phyloP scores from a whole-genome alignment of 1,140 invertebrate genomes.

The Cepaea nemoralis region DNA sequence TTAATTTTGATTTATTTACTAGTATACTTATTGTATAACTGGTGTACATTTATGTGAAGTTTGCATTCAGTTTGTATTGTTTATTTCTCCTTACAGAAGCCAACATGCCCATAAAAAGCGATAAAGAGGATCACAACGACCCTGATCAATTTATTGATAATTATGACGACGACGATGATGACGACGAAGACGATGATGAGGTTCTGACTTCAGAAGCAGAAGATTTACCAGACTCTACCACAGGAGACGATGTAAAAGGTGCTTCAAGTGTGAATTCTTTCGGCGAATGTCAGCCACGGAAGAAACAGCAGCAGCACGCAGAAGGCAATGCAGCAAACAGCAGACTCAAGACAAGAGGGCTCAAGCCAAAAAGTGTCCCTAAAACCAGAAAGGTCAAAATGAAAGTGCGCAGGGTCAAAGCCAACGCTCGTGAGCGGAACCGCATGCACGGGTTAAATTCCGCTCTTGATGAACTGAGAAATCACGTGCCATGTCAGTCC shows the following conservation, averaged over 20 bases:
- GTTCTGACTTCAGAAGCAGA: slow-evolving; percentile 38
- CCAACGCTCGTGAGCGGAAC: slow-evolving; percentile 78
- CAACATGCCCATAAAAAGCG: slow-evolving; percentile 50
- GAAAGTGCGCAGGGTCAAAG: slow-evolving; percentile 73
- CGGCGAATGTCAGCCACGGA: neutral
- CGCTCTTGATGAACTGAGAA: slow-evolving; percentile 74
- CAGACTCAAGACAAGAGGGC: slow-evolving; percentile 64
- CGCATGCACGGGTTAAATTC: slow-evolving; percentile 79
- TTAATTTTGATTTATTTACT: too few relatives aligned
- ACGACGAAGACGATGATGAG: slow-evolving; percentile 47
- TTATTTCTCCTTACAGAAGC: neutral
- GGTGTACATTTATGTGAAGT: too few relatives aligned
- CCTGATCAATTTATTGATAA: slow-evolving; percentile 33
- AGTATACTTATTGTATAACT: too few relatives aligned
- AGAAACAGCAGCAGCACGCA: neutral
- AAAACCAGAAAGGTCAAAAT: slow-evolving; percentile 74
- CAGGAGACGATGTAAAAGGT: slow-evolving; percentile 31
- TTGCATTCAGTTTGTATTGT: neutral
- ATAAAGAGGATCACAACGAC: slow-evolving; percentile 28
- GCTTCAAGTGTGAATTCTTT: neutral
- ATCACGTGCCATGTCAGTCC: slow-evolving; percentile 73
- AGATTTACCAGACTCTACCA: slow-evolving; percentile 50
- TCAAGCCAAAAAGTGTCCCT: slow-evolving; percentile 71
- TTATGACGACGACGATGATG: slow-evolving; percentile 42
- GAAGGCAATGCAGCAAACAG: slow-evolving; percentile 42